A percentile compares a stretch with the other conserved stretches of the same genome.
Evolutionary conservation across 2,113 vertebrate genomes (phyloP).

Genomic region (Edolisoma coerulescens): DNA sequence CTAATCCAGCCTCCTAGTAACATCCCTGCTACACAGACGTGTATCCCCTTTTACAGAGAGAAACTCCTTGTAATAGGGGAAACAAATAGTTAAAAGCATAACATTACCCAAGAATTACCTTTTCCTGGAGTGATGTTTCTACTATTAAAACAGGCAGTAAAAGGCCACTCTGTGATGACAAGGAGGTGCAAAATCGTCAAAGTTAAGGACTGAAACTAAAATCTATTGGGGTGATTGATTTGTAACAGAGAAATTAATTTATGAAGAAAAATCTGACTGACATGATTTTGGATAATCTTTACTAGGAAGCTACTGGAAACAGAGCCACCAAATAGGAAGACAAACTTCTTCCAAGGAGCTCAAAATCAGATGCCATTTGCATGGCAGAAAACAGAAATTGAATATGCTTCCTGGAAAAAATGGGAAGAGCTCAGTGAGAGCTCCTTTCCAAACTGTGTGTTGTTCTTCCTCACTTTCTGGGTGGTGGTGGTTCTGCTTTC

Average conservation of each 20-base stretch:
- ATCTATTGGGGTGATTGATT: background rate
- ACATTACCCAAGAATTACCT: background rate
- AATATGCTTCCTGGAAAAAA: constrained; percentile 1
- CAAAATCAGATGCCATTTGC: background rate
- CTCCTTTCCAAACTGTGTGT: constrained; percentile 11
- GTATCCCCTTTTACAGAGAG: background rate
- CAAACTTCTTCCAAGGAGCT: background rate
- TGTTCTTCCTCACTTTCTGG: constrained; percentile 10
- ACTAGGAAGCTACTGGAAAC: background rate
- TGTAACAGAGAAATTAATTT: background rate
- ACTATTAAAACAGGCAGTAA: background rate
- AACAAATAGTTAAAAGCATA: background rate
- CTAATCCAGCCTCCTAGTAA: background rate
- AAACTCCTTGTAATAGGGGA: background rate
- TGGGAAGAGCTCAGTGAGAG: background rate
- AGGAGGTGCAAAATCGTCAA: background rate
- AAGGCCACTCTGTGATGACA: background rate
- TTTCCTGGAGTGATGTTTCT: background rate
- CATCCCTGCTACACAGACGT: background rate
- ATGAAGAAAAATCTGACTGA: background rate
- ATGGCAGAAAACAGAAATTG: background rate
- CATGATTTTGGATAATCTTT: background rate
- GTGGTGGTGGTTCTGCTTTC: constrained; percentile 49
- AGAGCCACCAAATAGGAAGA: background rate
- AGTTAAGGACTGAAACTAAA: background rate